Evolutionary conservation across 2,797 vertebrate genomes (phyloP), one percentile per base, ranked within the genome.

Genomic region (Acridotheres tristis): DNA sequence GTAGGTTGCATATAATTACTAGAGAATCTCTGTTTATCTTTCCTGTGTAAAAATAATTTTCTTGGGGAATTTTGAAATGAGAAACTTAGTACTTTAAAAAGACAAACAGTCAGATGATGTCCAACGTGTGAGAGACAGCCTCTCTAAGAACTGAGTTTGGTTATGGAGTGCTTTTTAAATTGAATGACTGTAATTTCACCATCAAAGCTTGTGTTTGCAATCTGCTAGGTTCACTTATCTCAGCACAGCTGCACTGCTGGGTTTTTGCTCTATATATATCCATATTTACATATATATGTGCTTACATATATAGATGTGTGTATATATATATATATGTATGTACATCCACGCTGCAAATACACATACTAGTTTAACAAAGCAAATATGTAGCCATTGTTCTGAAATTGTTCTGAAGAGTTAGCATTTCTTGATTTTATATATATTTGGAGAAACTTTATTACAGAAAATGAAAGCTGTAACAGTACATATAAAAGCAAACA

Each of bases 261-360:
- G 3, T 85, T 81, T 85, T 62, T 57, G 29, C 8, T 3, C 2
- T 40, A 3, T 45, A 3, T 36, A 36, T 53, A 9, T 29, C 20
- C 5, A 5, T 42, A 71, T 71, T 51, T 65, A 58, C n/a, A 20
- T 47, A 34, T 38, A 7, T 40, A 21, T 27, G 10, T 40, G 10
- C 15, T 29, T 62, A 19, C 16, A 16, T 68, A 7, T 25, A 14
- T 22, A 34, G 19, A 43, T 51, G 42, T 67, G 4, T 50, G 2
- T 42, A 34, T 16, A 2, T 23, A 2, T 23, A 1, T 23, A 2
- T 23, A 1, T 58, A 2, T 61, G 2, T 15, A 9, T 16, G 36
- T 9, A 48, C 11, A 20, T 8, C 5, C 10, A 7, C 32, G 6
- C 17, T 3, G 5, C 6, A 87, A 69, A 65, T 78, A 34, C 30